Evolutionary conservation across 92 coral and sea anemone genomes (phyloP).

Genomic region (Porites cylindrica): DNA sequence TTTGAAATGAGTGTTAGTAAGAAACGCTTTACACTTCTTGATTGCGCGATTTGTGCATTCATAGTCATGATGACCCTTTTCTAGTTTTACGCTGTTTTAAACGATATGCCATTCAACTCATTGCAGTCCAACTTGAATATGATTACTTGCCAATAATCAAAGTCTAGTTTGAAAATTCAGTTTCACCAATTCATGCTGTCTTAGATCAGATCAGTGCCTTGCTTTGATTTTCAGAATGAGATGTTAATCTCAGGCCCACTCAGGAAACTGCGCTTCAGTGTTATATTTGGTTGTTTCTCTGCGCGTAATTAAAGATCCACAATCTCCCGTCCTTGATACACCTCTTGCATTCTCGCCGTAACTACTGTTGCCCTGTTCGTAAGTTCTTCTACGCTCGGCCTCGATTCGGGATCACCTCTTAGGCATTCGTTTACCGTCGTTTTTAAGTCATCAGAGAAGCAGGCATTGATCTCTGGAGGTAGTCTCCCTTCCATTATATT

Average conservation of each 20-base stretch:
- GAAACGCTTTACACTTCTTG: neutral
- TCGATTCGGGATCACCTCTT: constrained; percentile 43
- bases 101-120: neutral
- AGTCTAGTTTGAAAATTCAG: neutral
- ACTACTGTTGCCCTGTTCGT: constrained; percentile 45
- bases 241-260: too few species aligned
- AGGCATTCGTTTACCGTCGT: constrained; percentile 53
- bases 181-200: too few species aligned
- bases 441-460: constrained; percentile 48
- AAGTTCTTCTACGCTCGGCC: constrained; percentile 77
- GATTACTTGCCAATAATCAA: neutral
- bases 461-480: constrained; percentile 43
- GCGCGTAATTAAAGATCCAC: constrained; percentile 43
- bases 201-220: too few species aligned
- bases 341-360: constrained; percentile 47
- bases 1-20: neutral
- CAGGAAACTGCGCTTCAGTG: neutral
- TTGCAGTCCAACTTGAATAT: neutral
- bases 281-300: neutral
- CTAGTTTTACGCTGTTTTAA: neutral
- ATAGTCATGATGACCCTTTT: neutral
- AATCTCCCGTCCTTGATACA: constrained; percentile 51
- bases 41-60: neutral
- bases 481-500: constrained; percentile 94
- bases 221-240: too few species aligned